Percentiles rank a stretch among this genome's conserved stretches.
Evolutionary conservation across 2,113 vertebrate genomes (phyloP).

Genomic region (Grantiella picta): DNA sequence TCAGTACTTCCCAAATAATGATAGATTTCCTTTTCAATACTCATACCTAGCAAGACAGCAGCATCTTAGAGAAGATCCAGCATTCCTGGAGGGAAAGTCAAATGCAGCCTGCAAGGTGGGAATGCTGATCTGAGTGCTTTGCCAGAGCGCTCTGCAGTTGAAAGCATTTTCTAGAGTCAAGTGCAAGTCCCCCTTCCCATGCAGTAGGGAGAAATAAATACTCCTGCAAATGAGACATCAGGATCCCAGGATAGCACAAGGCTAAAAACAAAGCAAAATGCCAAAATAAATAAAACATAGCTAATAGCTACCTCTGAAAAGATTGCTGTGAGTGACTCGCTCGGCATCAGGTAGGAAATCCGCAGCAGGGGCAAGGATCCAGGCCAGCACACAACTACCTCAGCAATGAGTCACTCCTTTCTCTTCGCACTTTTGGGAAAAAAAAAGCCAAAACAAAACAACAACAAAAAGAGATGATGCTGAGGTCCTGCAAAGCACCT

Average conservation of each 20-base stretch:
- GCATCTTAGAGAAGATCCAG: neutral
- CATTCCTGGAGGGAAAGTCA: neutral
- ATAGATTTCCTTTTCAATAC: neutral
- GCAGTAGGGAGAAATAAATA: slow-evolving; percentile 20
- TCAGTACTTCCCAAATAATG: neutral
- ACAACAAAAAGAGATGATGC: neutral
- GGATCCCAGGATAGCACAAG: neutral
- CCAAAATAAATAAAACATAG: slow-evolving; percentile 46
- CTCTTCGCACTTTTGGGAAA: neutral
- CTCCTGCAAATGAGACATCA: slow-evolving; percentile 13
- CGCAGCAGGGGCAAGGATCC: neutral
- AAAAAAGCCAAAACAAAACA: neutral
- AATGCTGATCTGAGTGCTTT: neutral
- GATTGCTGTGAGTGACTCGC: slow-evolving; percentile 12
- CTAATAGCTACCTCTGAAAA: slow-evolving; percentile 60
- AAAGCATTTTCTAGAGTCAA: neutral
- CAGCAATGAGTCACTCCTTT: slow-evolving; percentile 17
- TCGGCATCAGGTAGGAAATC: slow-evolving; percentile 38
- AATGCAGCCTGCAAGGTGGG: neutral
- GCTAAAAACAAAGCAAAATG: slow-evolving; percentile 30
- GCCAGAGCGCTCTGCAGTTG: neutral
- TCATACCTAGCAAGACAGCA: neutral
- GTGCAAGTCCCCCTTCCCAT: neutral
- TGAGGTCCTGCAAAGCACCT: neutral
- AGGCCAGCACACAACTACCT: neutral